Conservation (phyloP, 1,140 invertebrate species). For the Drosophila pallidifrons region DNA sequence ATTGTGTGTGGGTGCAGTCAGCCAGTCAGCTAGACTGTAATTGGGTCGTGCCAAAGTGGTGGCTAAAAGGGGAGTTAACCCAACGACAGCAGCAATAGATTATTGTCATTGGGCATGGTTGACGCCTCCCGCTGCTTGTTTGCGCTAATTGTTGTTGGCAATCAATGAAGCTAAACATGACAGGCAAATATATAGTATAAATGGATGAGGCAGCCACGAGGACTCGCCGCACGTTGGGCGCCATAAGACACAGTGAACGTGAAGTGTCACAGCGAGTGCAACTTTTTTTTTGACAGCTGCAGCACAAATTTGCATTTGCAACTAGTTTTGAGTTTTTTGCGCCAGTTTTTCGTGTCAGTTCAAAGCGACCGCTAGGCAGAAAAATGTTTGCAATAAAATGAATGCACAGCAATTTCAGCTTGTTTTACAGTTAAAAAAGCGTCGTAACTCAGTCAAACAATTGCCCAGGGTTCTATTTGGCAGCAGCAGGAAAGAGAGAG, state of each 20-base stretch:
- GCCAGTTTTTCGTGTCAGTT: conserved; percentile 1
- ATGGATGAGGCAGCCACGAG: conserved; percentile 1
- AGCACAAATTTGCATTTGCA: conserved; percentile 17
- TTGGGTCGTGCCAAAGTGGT: conserved; percentile 49
- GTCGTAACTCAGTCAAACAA: conserved; percentile 12
- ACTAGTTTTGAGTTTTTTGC: conserved; percentile 19
- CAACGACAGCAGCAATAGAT: background rate
- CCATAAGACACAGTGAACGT: background rate
- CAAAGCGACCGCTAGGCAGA: conserved; percentile 17
- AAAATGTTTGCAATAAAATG: conserved; percentile 11
- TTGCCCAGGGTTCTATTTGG: background rate
- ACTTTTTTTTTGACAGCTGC: conserved; percentile 6
- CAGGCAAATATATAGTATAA: background rate
- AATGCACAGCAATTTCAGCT: conserved; percentile 10
- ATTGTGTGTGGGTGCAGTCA: conserved; percentile 38
- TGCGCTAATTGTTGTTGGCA: conserved; percentile 40
- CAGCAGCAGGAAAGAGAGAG: too few species aligned
- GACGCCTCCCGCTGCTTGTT: conserved; percentile 30
- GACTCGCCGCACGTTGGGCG: conserved; percentile 1
- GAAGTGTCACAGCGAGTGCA: background rate
- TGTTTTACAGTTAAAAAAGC: conserved; percentile 16
- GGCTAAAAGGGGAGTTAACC: conserved; percentile 2
- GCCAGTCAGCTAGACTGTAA: conserved; percentile 26
- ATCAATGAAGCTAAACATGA: conserved; percentile 36
- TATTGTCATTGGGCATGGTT: conserved; percentile 8